Evolutionary conservation across 2,113 vertebrate genomes (phyloP).

Genomic region (Alethe castanea): DNA sequence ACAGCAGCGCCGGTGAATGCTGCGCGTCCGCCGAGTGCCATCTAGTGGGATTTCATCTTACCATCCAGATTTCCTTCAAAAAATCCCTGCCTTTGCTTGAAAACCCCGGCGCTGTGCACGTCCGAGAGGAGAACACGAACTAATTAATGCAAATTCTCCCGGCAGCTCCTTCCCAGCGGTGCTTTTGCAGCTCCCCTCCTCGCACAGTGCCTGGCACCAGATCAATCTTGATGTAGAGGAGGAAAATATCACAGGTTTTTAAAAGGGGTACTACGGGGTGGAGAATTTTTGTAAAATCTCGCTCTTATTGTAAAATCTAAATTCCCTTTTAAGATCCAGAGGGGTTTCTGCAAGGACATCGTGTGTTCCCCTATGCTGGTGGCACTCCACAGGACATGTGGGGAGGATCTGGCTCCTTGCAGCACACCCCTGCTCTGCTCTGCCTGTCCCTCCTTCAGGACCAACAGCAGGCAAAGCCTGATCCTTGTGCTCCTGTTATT

Average conservation of each 20-base stretch:
- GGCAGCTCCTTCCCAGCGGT: neutral
- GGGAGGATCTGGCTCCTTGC: neutral
- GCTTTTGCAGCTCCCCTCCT: neutral
- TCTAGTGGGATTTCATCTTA: conserved; percentile 29
- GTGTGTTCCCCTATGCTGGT: neutral
- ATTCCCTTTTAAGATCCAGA: fast-evolving
- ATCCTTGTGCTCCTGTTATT: neutral
- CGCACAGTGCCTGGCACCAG: neutral
- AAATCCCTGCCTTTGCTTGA: fast-evolving
- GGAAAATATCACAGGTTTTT: neutral
- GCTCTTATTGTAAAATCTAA: neutral
- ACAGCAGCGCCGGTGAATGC: fast-evolving
- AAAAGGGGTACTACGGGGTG: neutral
- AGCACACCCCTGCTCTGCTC: neutral
- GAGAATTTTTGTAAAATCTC: fast-evolving
- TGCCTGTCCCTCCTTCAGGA: neutral
- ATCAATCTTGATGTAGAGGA: neutral
- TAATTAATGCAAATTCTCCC: neutral
- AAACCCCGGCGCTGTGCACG: fast-evolving
- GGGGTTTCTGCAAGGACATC: fast-evolving
- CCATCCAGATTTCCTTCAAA: fast-evolving
- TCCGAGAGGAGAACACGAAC: neutral
- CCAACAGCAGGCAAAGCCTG: neutral
- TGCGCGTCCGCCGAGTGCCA: conserved; percentile 28
- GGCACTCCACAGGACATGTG: fast-evolving